Evolutionary conservation across 2,888 invertebrate genomes (phyloP), one percentile per base, ranked within the genome.

Genomic region (Zootermopsis nevadensis): DNA sequence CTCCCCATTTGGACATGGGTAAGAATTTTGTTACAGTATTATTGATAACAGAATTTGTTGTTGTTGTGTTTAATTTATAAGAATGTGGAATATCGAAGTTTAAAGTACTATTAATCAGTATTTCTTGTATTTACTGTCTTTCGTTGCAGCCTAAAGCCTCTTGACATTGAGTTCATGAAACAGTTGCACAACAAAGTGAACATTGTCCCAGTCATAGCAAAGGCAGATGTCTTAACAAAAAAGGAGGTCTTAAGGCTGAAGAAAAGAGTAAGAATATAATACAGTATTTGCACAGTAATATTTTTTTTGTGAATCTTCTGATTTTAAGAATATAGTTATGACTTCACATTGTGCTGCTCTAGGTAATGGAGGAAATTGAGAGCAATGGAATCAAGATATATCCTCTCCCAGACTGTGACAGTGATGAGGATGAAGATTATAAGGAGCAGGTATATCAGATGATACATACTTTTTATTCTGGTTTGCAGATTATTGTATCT

Each of bases 191-290:
- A 97, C 88, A 98, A 98, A 92, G 95, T 98, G 33, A 98, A 98
- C 89, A 97, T 99, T 87, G 98, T 99, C 87, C 98, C 98, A 82
- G 97, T 99, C n/a, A 98, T 99, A 88, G 98, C 98, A 86, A 98
- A 98, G 91, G 97, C 98, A 12, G 98, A 99, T 90, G 97, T 97
- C 86, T 93, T 98, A 82, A 98, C 98, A 15, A 97, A 97, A 90
- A 96, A 96, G 88, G 98, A 99, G 91, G 95, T 98, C 85, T 92
- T 93, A 86, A 93, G 95, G 87, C 91, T 98, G 84, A 98, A 98
- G 89, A 93, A 94, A 87, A 94, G 94, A 89, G 96, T 95, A 88
- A 88, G 89, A 87, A 31, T 66, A 19, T 69, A 31, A 69, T 15
- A n/a, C n/a, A n/a, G n/a, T n/a, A n/a, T n/a, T n/a, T n/a, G n/a